Evolutionary conservation across 2,888 invertebrate genomes (phyloP).

Genomic region (Cryptocephalus moraei): DNA sequence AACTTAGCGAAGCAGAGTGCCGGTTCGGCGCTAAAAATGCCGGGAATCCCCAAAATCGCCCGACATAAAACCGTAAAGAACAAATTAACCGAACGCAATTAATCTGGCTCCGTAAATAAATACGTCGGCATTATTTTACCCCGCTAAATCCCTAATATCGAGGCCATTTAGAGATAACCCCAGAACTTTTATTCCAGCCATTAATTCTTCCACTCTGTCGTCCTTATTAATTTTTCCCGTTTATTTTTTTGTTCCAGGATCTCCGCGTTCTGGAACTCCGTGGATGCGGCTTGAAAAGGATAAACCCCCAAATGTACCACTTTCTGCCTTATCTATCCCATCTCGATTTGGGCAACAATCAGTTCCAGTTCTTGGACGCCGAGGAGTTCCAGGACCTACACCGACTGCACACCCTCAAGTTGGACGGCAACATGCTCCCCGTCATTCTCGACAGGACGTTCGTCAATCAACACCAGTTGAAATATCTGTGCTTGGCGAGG

Average conservation of each 20-base stretch:
- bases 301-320: constrained; percentile 72
- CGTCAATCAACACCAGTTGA: constrained; percentile 39
- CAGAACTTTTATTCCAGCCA: background rate
- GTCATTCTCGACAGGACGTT: constrained; percentile 66
- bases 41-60: no score
- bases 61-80: no score
- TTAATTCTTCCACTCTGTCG: background rate
- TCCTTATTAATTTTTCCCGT: no score
- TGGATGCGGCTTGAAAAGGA: constrained; percentile 57
- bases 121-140: background rate
- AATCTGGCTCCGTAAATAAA: background rate
- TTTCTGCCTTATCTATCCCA: constrained; percentile 61
- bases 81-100: background rate
- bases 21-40: no score
- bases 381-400: constrained; percentile 64
- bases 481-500: constrained; percentile 50
- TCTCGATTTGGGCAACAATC: constrained; percentile 68
- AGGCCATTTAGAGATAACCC: background rate
- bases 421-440: constrained; percentile 70
- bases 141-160: background rate
- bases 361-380: constrained; percentile 61
- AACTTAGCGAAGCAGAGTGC: no score
- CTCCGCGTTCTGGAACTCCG: constrained; percentile 62
- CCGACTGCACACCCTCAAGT: constrained; percentile 49
- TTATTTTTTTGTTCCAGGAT: constrained; percentile 44